These are phyloP conservation scores for Caenorhabditis wallacei DNA, from an alignment of 2,888 invertebrate species.

Conservation along the genomic window DNA sequence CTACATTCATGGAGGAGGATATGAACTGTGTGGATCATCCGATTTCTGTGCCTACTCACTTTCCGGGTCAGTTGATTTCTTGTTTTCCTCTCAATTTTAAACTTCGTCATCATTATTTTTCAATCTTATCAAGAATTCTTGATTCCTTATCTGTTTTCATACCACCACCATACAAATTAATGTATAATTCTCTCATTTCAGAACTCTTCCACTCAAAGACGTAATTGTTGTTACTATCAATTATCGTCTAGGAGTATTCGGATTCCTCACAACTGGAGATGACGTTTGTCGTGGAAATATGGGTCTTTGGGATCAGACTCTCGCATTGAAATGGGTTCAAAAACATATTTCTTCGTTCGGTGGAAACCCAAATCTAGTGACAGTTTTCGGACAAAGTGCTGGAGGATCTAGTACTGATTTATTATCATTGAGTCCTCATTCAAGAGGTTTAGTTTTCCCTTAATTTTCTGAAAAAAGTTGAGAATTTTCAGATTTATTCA, in stretches of 20 bases:
- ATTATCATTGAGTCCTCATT: conserved; percentile 72
- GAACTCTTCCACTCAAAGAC: conserved; percentile 78
- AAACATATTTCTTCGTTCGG: conserved; percentile 47
- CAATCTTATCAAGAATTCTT: not conserved
- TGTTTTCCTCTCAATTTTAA: too few relatives aligned
- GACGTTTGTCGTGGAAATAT: conserved; percentile 73
- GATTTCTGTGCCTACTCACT: conserved; percentile 43
- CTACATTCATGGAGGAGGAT: conserved; percentile 60
- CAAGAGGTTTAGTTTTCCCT: conserved; percentile 58
- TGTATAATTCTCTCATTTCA: conserved; percentile 34
- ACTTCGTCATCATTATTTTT: not conserved
- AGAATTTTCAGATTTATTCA: conserved; percentile 70
- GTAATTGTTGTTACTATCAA: conserved; percentile 76
- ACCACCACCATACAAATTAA: not conserved
- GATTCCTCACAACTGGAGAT: conserved; percentile 72
- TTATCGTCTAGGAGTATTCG: conserved; percentile 78
- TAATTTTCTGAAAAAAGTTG: not conserved
- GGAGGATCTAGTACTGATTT: conserved; percentile 60
- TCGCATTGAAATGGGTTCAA: conserved; percentile 57
- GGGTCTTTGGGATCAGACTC: conserved; percentile 81
- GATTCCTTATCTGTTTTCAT: not conserved
- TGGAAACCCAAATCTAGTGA: conserved; percentile 42
- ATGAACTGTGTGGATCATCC: conserved; percentile 23
- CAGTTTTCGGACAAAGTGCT: conserved; percentile 55
- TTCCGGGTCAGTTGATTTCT: conserved; percentile 29